Conservation (phyloP, 1,140 invertebrate species). For the Papilio aristodemus region DNA sequence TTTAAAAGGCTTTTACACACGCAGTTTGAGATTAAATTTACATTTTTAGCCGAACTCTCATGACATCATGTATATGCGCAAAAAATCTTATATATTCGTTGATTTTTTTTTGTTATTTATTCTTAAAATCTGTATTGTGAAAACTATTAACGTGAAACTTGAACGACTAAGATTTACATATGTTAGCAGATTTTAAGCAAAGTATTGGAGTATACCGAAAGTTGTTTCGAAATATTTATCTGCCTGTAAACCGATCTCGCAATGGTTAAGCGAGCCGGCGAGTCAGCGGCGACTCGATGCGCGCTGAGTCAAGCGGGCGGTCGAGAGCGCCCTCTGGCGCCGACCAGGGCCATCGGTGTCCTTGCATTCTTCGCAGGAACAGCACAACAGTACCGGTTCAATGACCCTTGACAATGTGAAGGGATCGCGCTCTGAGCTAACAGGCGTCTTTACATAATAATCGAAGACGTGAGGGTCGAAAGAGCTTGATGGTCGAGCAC, state of each 20-base stretch:
- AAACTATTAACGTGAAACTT: neutral
- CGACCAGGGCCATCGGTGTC: constrained; percentile 52
- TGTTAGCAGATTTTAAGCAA: constrained; percentile 35
- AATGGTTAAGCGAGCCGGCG: constrained; percentile 36
- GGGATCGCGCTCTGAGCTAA: constrained; percentile 52
- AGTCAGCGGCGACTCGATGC: neutral
- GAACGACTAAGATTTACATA: constrained; percentile 1
- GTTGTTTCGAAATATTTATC: constrained; percentile 54
- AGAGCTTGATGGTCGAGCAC: constrained; percentile 43
- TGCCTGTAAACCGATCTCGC: constrained; percentile 42
- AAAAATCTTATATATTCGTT: neutral
- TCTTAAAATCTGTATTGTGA: neutral
- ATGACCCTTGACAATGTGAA: constrained; percentile 65
- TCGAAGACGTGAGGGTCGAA: constrained; percentile 49
- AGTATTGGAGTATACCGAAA: constrained; percentile 37
- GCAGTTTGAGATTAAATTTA: no score
- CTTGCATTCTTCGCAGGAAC: constrained; percentile 66
- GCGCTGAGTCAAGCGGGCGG: constrained; percentile 23
- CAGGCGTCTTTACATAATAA: constrained; percentile 61
- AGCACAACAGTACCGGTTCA: constrained; percentile 66
- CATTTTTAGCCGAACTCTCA: no score
- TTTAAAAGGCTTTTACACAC: no score
- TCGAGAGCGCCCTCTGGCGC: constrained; percentile 4
- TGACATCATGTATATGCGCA: no score
- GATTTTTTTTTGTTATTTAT: neutral